These are phyloP conservation scores for Gisinianus flammeolus DNA, from an alignment of 2,888 invertebrate genomes.

Conservation along the genomic window DNA sequence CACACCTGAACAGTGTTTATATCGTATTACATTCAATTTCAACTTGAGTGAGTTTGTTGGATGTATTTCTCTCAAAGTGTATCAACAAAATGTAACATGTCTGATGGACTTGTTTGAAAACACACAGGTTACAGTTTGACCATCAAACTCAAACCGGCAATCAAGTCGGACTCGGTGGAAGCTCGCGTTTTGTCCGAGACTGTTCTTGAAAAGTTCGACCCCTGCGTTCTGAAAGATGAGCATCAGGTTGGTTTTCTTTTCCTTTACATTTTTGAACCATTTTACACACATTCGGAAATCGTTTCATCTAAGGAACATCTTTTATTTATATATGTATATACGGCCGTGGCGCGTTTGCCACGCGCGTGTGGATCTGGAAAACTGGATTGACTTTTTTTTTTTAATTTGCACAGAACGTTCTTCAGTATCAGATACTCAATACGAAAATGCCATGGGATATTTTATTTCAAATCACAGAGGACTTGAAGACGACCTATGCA, in stretches of 20 bases:
- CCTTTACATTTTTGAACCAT: not conserved
- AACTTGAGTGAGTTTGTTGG: too few species aligned
- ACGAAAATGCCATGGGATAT: slow-evolving; percentile 60
- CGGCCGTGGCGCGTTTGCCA: not conserved
- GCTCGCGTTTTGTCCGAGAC: slow-evolving; percentile 63
- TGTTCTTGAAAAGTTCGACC: slow-evolving; percentile 66
- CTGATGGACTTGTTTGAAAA: too few species aligned
- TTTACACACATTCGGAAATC: not conserved
- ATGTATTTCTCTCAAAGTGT: too few species aligned
- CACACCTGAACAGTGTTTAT: too few species aligned
- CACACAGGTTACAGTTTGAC: slow-evolving; percentile 71
- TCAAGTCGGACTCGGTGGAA: slow-evolving; percentile 41
- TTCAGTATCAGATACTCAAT: slow-evolving; percentile 62
- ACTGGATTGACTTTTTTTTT: too few species aligned
- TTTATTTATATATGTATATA: too few species aligned
- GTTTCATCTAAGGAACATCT: too few species aligned
- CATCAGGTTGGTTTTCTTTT: slow-evolving; percentile 66
- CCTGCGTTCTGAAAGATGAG: slow-evolving; percentile 71
- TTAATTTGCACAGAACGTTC: slow-evolving; percentile 29
- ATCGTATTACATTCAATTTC: too few species aligned
- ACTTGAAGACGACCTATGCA: slow-evolving; percentile 61
- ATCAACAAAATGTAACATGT: too few species aligned
- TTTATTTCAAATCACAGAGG: slow-evolving; percentile 62
- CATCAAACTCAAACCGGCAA: slow-evolving; percentile 61
- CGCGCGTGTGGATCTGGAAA: too few species aligned